Evolutionary conservation across 2,113 vertebrate genomes (phyloP), one percentile per base, ranked within the genome.

Genomic region (zebrafish (Danio rerio)): DNA sequence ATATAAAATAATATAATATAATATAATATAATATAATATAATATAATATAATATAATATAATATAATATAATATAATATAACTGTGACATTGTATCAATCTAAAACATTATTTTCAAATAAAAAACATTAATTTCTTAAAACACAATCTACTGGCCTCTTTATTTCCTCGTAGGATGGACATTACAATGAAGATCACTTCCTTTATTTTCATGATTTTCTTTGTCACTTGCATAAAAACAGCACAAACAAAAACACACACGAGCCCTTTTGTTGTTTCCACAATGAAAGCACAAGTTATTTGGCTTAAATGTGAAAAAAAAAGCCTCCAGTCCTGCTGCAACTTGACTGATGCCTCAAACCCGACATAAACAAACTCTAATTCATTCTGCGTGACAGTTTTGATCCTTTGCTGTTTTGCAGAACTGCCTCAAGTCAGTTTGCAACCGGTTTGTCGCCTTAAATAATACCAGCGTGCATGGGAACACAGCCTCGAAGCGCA

Each of bases 351-450:
- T 69, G 18, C 43, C 42, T 75, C 40, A 58, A 47, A 45, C 40
- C 11, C 18, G 72, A 75, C 16, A 56, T 58, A 75, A 59, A 75
- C 10, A 76, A 49, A 76, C 55, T n/a, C 7, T 31, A 71, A 76
- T 59, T 49, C 8, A n/a, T 40, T 50, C 58, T 50, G 45, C 43
- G 31, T 40, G 73, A 61, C 73, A 61, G 56, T 49, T 49, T 20
- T 63, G 20, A 77, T 77, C 13, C 40, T 75, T 2, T 7, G 43
- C 42, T 62, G 11, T 75, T 75, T 47, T 20, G 40, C 55, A 55
- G 85, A 69, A 84, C 45, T 49, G 45, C 31, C 42, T 45, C 40
- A 59, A 75, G 43, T 45, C n/a, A 76, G 55, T 21, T 20, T 76
- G n/a, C 42, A 76, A 76, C 75, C 58, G 20, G 75, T 77, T 52